These are phyloP conservation scores for Calameuta idolon DNA, from an alignment of 2,888 invertebrate genomes.

Conservation along the genomic window DNA sequence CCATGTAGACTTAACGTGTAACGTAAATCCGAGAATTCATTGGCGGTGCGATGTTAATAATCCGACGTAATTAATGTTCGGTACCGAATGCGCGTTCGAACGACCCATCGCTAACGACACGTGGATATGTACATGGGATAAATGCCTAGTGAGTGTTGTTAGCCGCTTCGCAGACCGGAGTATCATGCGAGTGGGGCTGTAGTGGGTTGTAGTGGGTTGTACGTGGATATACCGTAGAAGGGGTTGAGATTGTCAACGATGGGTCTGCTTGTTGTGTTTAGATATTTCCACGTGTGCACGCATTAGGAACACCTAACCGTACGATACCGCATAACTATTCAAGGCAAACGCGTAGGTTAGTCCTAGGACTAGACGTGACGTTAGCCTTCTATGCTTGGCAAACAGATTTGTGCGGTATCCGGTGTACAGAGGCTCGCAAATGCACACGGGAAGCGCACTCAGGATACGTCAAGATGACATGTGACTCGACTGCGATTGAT, in stretches of 20 bases:
- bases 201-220: not conserved
- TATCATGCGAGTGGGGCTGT: not conserved
- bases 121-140: not conserved
- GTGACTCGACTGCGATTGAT: not conserved
- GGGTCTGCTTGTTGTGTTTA: not conserved
- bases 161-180: not conserved
- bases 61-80: conserved; percentile 43
- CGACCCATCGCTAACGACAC: conserved; percentile 29
- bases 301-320: conserved; percentile 15
- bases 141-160: not conserved
- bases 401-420: conserved; percentile 6
- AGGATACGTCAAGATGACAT: not conserved
- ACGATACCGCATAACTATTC: conserved; percentile 43
- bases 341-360: conserved; percentile 39
- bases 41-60: conserved; percentile 42
- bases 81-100: conserved; percentile 36
- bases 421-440: not conserved
- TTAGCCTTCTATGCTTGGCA: not conserved
- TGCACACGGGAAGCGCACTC: conserved; percentile 1
- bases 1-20: not conserved
- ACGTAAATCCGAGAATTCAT: conserved; percentile 35
- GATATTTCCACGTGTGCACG: not conserved
- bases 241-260: not conserved
- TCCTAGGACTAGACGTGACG: not conserved
- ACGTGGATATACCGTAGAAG: not conserved